Evolutionary conservation across 2,888 invertebrate genomes (phyloP).

Genomic region (Sesia apiformis): DNA sequence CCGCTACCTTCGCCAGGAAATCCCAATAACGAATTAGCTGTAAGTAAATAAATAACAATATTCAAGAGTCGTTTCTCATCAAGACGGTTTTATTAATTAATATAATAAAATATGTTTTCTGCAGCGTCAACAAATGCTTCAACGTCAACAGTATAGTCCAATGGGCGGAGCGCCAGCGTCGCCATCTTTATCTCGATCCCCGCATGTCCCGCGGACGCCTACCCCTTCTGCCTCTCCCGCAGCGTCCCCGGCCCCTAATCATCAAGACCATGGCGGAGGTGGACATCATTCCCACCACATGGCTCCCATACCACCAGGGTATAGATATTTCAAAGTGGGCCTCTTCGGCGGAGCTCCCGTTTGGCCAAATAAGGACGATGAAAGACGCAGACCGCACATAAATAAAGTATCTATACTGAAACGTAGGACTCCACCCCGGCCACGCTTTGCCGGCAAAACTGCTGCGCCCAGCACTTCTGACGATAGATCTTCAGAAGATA

Average conservation of each 20-base stretch:
- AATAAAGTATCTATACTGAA: slow-evolving; percentile 77
- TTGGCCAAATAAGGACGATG: slow-evolving; percentile 70
- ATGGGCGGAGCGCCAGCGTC: slow-evolving; percentile 73
- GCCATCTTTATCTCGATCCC: slow-evolving; percentile 72
- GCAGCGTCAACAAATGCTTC: slow-evolving; percentile 63
- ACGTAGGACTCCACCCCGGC: slow-evolving; percentile 75
- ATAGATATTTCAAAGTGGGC: slow-evolving; percentile 76
- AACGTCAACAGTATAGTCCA: slow-evolving; percentile 67
- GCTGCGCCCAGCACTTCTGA: slow-evolving; percentile 25
- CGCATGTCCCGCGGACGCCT: slow-evolving; percentile 68
- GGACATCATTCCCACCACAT: slow-evolving; percentile 71
- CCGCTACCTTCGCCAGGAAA: slow-evolving; percentile 67
- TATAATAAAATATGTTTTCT: not conserved
- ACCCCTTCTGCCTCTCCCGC: slow-evolving; percentile 55
- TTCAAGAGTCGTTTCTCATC: not conserved
- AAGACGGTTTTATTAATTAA: not conserved
- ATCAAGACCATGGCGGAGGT: slow-evolving; percentile 35
- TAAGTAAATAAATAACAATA: slow-evolving; percentile 23
- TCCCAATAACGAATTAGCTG: slow-evolving; percentile 53
- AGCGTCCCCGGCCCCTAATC: slow-evolving; percentile 50
- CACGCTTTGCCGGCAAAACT: slow-evolving; percentile 42
- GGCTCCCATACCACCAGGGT: slow-evolving; percentile 74
- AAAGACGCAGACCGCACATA: slow-evolving; percentile 44
- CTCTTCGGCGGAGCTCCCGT: slow-evolving; percentile 80
- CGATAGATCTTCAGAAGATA: slow-evolving; percentile 23